Base-by-base conservation (phyloP, 2,888 invertebrate species). In the Linyphia triangularis region DNA sequence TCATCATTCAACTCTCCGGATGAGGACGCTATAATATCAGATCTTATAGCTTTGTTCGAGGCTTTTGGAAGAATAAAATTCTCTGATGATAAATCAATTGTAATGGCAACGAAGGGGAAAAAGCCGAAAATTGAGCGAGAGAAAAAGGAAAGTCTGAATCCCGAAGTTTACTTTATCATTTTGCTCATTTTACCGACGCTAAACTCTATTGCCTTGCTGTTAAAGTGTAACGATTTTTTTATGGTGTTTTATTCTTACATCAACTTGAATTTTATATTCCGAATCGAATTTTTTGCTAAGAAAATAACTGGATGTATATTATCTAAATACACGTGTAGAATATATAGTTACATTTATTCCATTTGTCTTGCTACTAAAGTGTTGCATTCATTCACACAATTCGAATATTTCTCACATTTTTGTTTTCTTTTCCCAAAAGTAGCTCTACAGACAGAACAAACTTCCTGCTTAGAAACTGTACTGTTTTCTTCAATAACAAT, bases 31-130 rank as follows among this genome's bases (percentile, higher is more conserved):
- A 63, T 72, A 82, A 82, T 63, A 82, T 61, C 19, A 61, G 61
- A 26, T n/a, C 28, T 51, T 63, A 73, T 73, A 73, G 43, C 59
- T 69, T 69, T 75, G 84, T 75, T 67, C 65, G 57, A 3, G 40
- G 19, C 24, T n/a, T n/a, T 22, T 7, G 57, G 9, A 33, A 70
- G 82, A 82, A 63, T 72, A 72, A 72, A 82, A 43, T 82, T 51
- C 65, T 26, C 37, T 82, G 82, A 82, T 82, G 70, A 63, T 63
- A 72, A 82, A 82, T 82, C 82, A 82, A 82, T 82, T 82, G 72
- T 28, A 43, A 19, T 19, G 37, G 61, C n/a, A 24, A 24, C 51
- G 51, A 28, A 28, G 10, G 30, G n/a, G n/a, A 51, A 72, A 57
- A 10, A 19, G 19, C n/a, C n/a, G 57, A 59, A 59, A 16, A 70